Percentiles rank a stretch among this genome's conserved stretches.
These are phyloP conservation scores for Hippocampus comes DNA, from an alignment of 2,113 vertebrate genomes.

Conservation along the genomic window DNA sequence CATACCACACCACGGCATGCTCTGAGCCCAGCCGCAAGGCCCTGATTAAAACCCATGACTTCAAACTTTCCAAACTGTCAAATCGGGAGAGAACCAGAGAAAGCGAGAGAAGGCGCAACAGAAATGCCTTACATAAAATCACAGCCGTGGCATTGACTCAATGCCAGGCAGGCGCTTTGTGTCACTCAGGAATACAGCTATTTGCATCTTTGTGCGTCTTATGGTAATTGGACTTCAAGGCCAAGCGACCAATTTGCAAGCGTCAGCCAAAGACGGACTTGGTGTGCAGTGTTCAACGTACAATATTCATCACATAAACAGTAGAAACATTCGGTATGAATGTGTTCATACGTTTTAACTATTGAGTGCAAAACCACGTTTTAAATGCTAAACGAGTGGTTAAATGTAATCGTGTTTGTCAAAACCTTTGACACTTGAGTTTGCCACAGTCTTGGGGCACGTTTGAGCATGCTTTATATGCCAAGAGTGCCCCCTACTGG, in stretches of 20 bases:
- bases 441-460: neutral
- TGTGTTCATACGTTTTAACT: neutral
- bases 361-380: neutral
- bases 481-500: slow-evolving; percentile 72
- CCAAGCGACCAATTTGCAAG: slow-evolving; percentile 6
- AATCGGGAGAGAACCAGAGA: slow-evolving; percentile 29
- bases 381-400: neutral
- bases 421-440: slow-evolving; percentile 15
- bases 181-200: slow-evolving; percentile 32
- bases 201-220: slow-evolving; percentile 21
- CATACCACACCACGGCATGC: slow-evolving; percentile 56
- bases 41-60: slow-evolving; percentile 71
- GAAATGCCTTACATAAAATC: slow-evolving; percentile 40
- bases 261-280: neutral
- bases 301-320: neutral
- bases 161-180: slow-evolving; percentile 36
- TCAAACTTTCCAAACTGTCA: slow-evolving; percentile 72
- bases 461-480: slow-evolving; percentile 37
- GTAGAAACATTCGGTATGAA: neutral
- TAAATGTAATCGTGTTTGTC: neutral
- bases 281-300: neutral
- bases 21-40: slow-evolving; percentile 49
- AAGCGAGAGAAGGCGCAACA: slow-evolving; percentile 11
- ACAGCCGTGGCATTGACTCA: slow-evolving; percentile 34
- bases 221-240: slow-evolving; percentile 19